These are phyloP conservation scores for Andrena flavipes DNA, from an alignment of 2,888 invertebrate genomes.

Conservation along the genomic window DNA sequence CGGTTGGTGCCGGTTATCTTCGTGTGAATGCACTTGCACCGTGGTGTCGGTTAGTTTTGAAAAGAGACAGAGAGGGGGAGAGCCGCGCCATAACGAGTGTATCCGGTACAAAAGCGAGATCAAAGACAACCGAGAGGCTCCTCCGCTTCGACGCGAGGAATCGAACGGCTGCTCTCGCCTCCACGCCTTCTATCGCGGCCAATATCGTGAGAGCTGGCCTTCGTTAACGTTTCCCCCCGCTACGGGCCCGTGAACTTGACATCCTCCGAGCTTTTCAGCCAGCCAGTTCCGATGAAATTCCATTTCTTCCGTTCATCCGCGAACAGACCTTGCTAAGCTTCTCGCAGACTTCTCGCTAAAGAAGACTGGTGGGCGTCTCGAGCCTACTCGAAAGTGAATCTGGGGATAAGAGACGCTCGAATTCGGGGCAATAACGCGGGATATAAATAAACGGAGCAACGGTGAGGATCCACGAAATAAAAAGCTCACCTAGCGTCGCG, in stretches of 20 bases:
- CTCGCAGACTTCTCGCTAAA: neutral
- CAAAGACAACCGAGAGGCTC: conserved; percentile 65
- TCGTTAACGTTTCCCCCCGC: neutral
- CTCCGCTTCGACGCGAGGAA: conserved; percentile 40
- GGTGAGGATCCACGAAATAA: conserved; percentile 8
- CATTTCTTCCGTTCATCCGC: neutral
- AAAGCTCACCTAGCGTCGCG: conserved; percentile 45
- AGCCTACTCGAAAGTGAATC: neutral
- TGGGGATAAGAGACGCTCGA: conserved; percentile 1
- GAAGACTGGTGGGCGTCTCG: neutral
- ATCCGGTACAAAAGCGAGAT: conserved; percentile 75
- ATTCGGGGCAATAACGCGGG: conserved; percentile 29
- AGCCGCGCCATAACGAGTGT: conserved; percentile 70
- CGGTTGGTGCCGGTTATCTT: conserved; percentile 59
- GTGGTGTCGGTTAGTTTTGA: conserved; percentile 42
- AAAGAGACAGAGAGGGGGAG: conserved; percentile 52
- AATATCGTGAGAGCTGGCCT: conserved; percentile 7
- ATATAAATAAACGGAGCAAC: conserved; percentile 23
- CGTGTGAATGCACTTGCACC: conserved; percentile 69
- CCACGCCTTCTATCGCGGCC: neutral
- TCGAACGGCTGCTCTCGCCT: conserved; percentile 37
- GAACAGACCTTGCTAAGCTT: neutral
- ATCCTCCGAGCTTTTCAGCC: neutral
- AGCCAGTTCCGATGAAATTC: neutral
- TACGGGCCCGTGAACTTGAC: neutral